A percentile compares a stretch with the other conserved stretches of the same genome.
Evolutionary conservation across 2,113 vertebrate species (phyloP).

Genomic region (Orientallactaga bullata): DNA sequence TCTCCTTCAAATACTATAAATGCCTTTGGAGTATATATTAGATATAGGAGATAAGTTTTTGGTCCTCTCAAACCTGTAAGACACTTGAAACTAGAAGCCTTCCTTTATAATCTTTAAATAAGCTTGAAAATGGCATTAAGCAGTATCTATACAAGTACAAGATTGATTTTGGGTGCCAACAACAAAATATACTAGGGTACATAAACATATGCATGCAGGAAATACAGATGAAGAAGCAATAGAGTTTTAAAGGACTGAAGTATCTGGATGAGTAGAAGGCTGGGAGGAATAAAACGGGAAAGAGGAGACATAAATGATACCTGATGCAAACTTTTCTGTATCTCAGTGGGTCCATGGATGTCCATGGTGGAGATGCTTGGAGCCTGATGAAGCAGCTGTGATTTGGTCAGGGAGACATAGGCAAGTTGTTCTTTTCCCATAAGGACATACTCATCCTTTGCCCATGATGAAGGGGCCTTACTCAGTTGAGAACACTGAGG

Average conservation of each 20-base stretch:
- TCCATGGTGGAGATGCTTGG: background rate
- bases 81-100: background rate
- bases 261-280: background rate
- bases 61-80: conserved; percentile 27
- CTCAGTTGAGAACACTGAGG: background rate
- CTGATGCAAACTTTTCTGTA: background rate
- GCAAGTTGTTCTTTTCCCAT: background rate
- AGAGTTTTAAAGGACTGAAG: background rate
- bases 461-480: background rate
- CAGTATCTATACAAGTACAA: background rate
- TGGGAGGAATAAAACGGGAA: background rate
- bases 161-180: background rate
- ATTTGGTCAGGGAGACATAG: background rate
- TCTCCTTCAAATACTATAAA: background rate
- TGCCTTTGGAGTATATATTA: background rate
- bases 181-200: background rate
- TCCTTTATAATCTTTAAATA: conserved; percentile 22
- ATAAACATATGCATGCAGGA: background rate
- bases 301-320: background rate
- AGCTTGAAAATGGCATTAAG: background rate
- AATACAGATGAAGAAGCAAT: conserved; percentile 19
- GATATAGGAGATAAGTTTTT: background rate
- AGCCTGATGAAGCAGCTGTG: background rate
- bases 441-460: background rate
- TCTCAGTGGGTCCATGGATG: background rate